Evolutionary conservation across 1,140 invertebrate species (phyloP).

Genomic region (Bombus superbus): DNA sequence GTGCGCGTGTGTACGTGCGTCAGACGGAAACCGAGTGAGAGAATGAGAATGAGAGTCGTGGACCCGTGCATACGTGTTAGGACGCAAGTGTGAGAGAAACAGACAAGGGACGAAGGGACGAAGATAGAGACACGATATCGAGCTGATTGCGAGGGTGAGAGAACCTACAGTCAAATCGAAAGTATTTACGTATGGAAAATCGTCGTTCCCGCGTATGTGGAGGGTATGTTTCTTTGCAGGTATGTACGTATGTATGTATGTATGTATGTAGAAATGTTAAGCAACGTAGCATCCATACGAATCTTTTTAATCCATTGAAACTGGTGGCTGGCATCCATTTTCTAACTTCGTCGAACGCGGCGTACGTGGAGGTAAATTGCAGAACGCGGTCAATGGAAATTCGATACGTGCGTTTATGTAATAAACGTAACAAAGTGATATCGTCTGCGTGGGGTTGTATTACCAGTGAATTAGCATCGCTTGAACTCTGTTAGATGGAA

Average conservation of each 20-base stretch:
- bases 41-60: slow-evolving; percentile 24
- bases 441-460: not conserved
- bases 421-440: not conserved
- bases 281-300: too few species aligned
- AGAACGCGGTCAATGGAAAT: not conserved
- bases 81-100: not conserved
- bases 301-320: slow-evolving; percentile 26
- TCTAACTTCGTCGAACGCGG: not conserved
- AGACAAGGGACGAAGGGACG: not conserved
- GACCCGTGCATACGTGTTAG: slow-evolving; percentile 16
- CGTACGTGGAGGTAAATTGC: not conserved
- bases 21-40: slow-evolving; percentile 22
- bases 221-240: not conserved
- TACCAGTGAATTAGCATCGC: not conserved
- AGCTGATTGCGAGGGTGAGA: slow-evolving; percentile 25
- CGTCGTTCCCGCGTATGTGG: not conserved
- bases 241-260: not conserved
- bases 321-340: not conserved
- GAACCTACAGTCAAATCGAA: not conserved
- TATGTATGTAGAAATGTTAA: not conserved
- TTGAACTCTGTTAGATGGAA: slow-evolving; percentile 1
- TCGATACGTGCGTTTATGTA: not conserved
- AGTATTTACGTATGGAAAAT: not conserved
- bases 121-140: slow-evolving; percentile 29
- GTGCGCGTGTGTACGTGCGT: slow-evolving; percentile 63